Evolutionary conservation across 2,888 invertebrate genomes (phyloP).

Genomic region (Prosopocoilus inquinatus): DNA sequence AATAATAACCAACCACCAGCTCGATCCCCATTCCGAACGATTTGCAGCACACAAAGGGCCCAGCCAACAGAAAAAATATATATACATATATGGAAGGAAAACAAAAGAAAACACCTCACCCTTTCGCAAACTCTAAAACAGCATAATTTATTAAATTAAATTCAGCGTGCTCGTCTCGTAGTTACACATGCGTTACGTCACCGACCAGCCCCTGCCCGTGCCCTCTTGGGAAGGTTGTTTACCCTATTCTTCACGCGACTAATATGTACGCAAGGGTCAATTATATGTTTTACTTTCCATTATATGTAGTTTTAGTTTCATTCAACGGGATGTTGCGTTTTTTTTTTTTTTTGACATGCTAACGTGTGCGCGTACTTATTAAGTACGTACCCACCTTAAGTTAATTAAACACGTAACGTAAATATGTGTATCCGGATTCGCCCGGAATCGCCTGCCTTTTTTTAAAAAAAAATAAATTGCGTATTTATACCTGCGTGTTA

Average conservation of each 20-base stretch:
- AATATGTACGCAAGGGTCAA: constrained; percentile 8
- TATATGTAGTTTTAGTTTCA: neutral
- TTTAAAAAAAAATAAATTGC: constrained; percentile 5
- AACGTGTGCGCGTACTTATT: no score
- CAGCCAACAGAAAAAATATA: neutral
- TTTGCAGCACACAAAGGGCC: no score
- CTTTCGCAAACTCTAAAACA: neutral
- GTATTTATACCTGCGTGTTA: neutral
- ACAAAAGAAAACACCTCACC: neutral
- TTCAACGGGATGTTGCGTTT: neutral
- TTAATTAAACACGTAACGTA: no score
- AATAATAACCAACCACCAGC: no score
- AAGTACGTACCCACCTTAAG: no score
- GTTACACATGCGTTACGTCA: constrained; percentile 11
- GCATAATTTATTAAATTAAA: constrained; percentile 19
- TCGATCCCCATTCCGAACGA: no score
- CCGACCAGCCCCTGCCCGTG: constrained; percentile 8
- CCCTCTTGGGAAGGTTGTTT: constrained; percentile 18
- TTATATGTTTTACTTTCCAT: constrained; percentile 8
- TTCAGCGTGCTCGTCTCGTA: constrained; percentile 12
- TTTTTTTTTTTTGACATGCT: neutral
- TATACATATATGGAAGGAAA: neutral
- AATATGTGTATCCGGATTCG: neutral
- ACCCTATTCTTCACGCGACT: constrained; percentile 13
- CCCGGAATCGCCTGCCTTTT: neutral